Evolutionary conservation across 2,888 invertebrate species (phyloP).

Genomic region (Deilephila porcellus): DNA sequence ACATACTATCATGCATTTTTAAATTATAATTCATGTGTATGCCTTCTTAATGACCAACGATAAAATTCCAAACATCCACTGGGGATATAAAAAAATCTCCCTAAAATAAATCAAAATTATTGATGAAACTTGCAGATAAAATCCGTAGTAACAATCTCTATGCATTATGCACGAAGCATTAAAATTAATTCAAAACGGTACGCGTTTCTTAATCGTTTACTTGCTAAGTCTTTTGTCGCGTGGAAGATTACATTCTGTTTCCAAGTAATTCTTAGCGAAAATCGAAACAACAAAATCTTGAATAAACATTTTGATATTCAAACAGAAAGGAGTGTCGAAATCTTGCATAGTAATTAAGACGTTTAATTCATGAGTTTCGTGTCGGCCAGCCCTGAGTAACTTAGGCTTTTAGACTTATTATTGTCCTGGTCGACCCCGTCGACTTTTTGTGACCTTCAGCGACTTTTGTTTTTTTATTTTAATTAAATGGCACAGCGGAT

Average conservation of each 20-base stretch:
- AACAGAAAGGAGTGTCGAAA: constrained; percentile 9
- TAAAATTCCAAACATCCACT: no score
- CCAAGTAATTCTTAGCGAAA: not conserved
- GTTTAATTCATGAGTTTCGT: constrained; percentile 9
- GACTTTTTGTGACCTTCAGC: constrained; percentile 8
- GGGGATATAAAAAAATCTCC: no score
- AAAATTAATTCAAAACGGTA: not conserved
- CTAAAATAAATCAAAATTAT: no score
- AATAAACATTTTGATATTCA: not conserved
- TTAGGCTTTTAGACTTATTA: constrained; percentile 11
- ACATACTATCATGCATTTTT: no score
- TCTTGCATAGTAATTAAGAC: constrained; percentile 11
- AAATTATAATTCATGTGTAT: no score
- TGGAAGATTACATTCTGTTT: constrained; percentile 2
- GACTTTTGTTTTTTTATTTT: not conserved
- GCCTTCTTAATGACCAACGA: no score
- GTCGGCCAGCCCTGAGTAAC: not conserved
- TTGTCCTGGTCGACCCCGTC: constrained; percentile 1
- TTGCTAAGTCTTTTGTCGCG: not conserved
- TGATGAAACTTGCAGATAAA: no score
- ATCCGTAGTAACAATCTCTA: no score
- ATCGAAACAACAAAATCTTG: not conserved
- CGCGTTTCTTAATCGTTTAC: not conserved
- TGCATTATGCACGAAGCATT: no score
- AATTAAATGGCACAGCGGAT: constrained; percentile 2